phyloP scores from a whole-genome alignment of 2,888 invertebrate species.

The Mesochorus sp. region DNA sequence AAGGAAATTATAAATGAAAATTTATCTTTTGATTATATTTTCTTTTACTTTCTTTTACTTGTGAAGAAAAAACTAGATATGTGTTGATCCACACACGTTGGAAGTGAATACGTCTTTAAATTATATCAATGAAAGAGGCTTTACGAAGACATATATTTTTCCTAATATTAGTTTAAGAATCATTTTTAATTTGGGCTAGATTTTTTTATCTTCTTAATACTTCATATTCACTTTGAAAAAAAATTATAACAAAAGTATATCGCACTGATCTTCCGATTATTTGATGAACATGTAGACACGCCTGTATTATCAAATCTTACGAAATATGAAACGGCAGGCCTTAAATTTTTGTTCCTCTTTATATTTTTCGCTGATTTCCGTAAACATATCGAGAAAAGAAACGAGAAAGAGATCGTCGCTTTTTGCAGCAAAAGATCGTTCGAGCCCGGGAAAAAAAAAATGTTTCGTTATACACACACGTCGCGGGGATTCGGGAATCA shows the following conservation, averaged over 20 bases:
- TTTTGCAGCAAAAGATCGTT: slow-evolving; percentile 14
- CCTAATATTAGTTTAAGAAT: no score
- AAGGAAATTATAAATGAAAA: not conserved
- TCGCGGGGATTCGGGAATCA: slow-evolving; percentile 69
- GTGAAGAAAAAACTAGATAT: no score
- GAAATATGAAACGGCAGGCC: not conserved
- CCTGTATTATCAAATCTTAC: not conserved
- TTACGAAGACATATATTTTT: no score
- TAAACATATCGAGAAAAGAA: slow-evolving; percentile 1
- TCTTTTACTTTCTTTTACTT: not conserved
- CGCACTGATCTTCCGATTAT: no score
- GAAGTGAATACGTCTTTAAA: no score
- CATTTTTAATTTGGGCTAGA: no score
- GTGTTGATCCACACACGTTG: no score
- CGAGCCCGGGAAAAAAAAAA: slow-evolving; percentile 41
- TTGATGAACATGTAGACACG: not conserved
- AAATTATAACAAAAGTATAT: not conserved
- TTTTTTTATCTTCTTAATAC: no score
- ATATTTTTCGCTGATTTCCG: slow-evolving; percentile 16
- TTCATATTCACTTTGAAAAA: no score
- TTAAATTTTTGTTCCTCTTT: slow-evolving; percentile 23
- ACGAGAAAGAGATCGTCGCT: slow-evolving; percentile 19
- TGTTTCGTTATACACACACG: slow-evolving; percentile 51
- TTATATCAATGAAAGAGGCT: no score
- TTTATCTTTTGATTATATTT: not conserved